These are phyloP conservation scores for Myotis davidii DNA, from an alignment of 2,113 vertebrate species.

Conservation along the genomic window DNA sequence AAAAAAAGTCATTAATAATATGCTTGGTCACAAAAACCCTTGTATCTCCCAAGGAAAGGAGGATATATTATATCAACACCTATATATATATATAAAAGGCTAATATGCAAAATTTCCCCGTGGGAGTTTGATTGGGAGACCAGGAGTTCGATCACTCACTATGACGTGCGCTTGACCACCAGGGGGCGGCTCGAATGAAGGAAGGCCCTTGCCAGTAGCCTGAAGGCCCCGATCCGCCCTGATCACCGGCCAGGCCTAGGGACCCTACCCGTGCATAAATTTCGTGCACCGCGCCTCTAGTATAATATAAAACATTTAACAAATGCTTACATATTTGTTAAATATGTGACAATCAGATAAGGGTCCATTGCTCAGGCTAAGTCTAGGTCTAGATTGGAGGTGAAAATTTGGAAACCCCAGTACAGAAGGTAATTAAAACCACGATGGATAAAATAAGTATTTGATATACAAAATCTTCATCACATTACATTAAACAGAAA, in stretches of 20 bases:
- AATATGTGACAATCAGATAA: neutral
- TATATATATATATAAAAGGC: no score
- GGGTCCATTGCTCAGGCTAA: neutral
- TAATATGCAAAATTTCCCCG: no score
- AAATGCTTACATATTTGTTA: neutral
- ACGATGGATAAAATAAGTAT: neutral
- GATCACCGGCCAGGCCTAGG: no score
- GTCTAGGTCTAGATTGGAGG: neutral
- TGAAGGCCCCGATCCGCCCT: no score
- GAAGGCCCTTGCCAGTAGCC: no score
- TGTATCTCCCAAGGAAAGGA: neutral
- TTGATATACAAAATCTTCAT: neutral
- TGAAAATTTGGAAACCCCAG: conserved; percentile 5
- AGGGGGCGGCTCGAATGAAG: no score
- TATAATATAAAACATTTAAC: neutral
- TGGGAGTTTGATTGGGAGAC: no score
- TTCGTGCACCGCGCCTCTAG: no score
- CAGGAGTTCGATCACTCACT: no score
- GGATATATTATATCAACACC: neutral
- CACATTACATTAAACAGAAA: neutral
- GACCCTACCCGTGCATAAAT: no score
- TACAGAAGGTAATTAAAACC: conserved; percentile 18
- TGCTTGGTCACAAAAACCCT: neutral
- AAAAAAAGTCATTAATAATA: conserved; percentile 26
- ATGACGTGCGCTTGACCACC: no score